Conservation (phyloP, 2,888 invertebrate species). For the Cerceris rybyensis region DNA sequence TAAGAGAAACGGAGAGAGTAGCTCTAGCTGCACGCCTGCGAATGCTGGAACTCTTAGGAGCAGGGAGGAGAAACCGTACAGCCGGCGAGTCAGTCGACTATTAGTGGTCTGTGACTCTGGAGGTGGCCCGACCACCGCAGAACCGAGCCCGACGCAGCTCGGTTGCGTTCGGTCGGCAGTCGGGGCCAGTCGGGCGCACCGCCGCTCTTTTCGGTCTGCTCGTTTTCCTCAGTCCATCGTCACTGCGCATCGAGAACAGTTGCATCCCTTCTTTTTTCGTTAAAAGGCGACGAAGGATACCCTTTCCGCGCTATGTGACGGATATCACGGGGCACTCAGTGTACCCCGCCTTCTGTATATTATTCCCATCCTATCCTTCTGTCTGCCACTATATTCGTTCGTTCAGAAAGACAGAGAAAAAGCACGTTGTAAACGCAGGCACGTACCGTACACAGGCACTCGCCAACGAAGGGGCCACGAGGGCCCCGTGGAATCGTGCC, state of each 20-base stretch:
- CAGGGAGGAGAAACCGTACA: slow-evolving; percentile 50
- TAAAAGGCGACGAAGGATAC: slow-evolving; percentile 62
- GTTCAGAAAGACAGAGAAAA: slow-evolving; percentile 46
- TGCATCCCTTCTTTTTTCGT: slow-evolving; percentile 44
- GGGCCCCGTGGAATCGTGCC: slow-evolving; percentile 68
- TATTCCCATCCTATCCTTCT: slow-evolving; percentile 49
- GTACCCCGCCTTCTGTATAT: slow-evolving; percentile 56
- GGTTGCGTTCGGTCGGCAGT: slow-evolving; percentile 71
- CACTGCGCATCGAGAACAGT: slow-evolving; percentile 63
- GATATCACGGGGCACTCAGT: slow-evolving; percentile 52
- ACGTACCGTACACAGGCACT: slow-evolving; percentile 58
- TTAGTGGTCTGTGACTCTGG: slow-evolving; percentile 70
- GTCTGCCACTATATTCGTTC: slow-evolving; percentile 42
- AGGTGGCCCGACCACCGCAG: slow-evolving; percentile 71
- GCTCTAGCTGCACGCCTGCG: slow-evolving; percentile 42
- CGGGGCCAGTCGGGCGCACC: slow-evolving; percentile 66
- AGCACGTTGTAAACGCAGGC: slow-evolving; percentile 61
- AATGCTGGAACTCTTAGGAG: slow-evolving; percentile 39
- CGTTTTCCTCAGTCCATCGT: slow-evolving; percentile 66
- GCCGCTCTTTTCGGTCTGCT: slow-evolving; percentile 59
- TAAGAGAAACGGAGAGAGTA: slow-evolving; percentile 23
- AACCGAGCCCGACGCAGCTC: slow-evolving; percentile 69
- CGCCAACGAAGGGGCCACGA: slow-evolving; percentile 66
- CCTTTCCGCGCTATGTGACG: slow-evolving; percentile 51
- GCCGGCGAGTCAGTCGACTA: slow-evolving; percentile 68